These are phyloP conservation scores for Castor canadensis DNA, from an alignment of 2,113 vertebrate genomes.

Conservation along the genomic window DNA sequence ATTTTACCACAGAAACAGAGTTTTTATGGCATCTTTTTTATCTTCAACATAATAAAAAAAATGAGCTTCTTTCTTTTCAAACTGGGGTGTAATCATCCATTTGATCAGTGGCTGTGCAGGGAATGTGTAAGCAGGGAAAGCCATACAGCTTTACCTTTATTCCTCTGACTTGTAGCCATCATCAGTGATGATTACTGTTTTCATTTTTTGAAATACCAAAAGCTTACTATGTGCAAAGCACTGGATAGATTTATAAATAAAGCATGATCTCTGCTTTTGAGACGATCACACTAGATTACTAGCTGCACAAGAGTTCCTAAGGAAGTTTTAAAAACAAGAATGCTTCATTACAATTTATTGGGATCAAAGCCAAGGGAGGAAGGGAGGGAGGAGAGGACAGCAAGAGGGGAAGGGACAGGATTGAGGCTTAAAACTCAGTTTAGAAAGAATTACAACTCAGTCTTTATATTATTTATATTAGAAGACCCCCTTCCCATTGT, in stretches of 20 bases:
- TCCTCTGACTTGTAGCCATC: neutral
- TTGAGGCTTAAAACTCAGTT: neutral
- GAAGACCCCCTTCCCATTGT: neutral
- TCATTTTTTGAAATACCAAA: neutral
- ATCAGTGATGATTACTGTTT: neutral
- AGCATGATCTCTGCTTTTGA: conserved; percentile 5
- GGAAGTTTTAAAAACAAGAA: neutral
- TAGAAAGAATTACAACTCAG: neutral
- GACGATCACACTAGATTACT: neutral
- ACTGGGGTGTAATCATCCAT: neutral
- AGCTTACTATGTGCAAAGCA: neutral
- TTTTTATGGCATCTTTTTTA: neutral
- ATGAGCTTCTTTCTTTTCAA: neutral
- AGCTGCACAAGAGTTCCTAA: neutral
- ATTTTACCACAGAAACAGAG: neutral
- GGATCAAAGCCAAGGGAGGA: neutral
- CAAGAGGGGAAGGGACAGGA: no score
- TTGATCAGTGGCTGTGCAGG: neutral
- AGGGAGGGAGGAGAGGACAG: neutral
- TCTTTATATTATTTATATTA: neutral
- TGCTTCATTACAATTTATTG: neutral
- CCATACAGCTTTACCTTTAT: neutral
- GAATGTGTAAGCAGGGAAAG: neutral
- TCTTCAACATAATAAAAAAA: conserved; percentile 17
- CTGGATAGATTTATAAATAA: neutral